phyloP scores from a whole-genome alignment of 1,140 invertebrate genomes.

The Ostrea denselamellosa region DNA sequence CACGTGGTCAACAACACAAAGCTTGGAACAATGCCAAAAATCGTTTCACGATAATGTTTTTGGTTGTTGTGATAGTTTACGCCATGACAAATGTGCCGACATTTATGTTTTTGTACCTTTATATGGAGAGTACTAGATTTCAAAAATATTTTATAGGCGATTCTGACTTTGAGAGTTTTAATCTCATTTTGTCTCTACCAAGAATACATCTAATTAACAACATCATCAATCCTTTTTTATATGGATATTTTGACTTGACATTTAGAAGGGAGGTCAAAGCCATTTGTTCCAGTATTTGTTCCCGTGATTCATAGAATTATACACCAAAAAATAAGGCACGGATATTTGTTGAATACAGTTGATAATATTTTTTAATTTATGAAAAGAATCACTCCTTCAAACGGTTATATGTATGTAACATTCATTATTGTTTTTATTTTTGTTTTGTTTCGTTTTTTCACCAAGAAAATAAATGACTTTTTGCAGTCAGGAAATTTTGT shows the following conservation, averaged over 20 bases:
- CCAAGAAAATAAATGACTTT: too few relatives aligned
- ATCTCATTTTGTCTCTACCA: constrained; percentile 31
- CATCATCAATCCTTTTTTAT: constrained; percentile 49
- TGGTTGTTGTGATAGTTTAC: constrained; percentile 40
- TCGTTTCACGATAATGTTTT: constrained; percentile 33
- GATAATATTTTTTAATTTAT: too few relatives aligned
- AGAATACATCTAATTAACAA: constrained; percentile 46
- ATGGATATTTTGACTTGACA: constrained; percentile 50
- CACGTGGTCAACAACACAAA: constrained; percentile 14
- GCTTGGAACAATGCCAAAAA: constrained; percentile 36
- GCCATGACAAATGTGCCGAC: constrained; percentile 39
- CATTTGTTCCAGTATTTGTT: constrained; percentile 23
- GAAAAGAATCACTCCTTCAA: too few relatives aligned
- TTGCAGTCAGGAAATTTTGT: too few relatives aligned
- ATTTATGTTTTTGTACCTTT: constrained; percentile 36
- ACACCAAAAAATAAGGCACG: too few relatives aligned
- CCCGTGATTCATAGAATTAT: neutral
- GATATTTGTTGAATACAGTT: too few relatives aligned
- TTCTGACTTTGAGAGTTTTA: neutral
- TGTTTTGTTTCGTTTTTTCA: too few relatives aligned
- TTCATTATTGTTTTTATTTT: too few relatives aligned
- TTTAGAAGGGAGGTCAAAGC: constrained; percentile 44
- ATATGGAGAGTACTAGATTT: constrained; percentile 24
- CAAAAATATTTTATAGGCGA: constrained; percentile 24
- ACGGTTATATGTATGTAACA: too few relatives aligned